A percentile compares a stretch with the other conserved stretches of the same genome.
Evolutionary conservation across 2,797 vertebrate genomes (phyloP).

Genomic region (Onychomys arenicola): DNA sequence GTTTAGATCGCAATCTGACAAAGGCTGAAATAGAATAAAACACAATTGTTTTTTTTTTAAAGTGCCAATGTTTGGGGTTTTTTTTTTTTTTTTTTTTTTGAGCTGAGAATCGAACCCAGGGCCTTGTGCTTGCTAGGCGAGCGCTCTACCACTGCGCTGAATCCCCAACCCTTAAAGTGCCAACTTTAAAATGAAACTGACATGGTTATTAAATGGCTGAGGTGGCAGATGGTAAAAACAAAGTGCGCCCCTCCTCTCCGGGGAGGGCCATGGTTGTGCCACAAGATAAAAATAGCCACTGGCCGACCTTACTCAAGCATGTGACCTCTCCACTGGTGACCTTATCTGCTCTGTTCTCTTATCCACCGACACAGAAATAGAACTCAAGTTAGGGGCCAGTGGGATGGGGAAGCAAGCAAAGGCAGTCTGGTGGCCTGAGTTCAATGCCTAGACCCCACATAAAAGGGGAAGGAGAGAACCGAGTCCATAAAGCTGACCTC

Average conservation of each 20-base stretch:
- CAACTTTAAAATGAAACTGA: slow-evolving; percentile 11
- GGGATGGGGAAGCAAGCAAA: neutral
- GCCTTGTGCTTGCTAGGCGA: too few species aligned
- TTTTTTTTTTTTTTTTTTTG: too few species aligned
- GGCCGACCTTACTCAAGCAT: neutral
- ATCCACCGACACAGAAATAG: slow-evolving; percentile 9
- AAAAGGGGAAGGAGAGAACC: neutral
- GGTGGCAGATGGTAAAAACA: neutral
- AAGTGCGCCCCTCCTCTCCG: neutral
- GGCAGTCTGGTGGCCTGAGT: neutral
- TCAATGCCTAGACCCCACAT: neutral
- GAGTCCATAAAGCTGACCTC: neutral
- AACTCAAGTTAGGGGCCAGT: neutral
- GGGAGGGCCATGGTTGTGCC: neutral
- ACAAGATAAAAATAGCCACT: neutral
- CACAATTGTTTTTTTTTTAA: slow-evolving; percentile 2
- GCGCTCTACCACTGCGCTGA: too few species aligned
- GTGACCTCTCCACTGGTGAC: neutral
- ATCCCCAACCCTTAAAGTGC: too few species aligned
- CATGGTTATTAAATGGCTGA: neutral
- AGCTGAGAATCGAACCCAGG: too few species aligned
- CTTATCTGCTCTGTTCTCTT: slow-evolving; percentile 14
- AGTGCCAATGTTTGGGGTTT: too few species aligned
- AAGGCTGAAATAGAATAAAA: slow-evolving; percentile 26
- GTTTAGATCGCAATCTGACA: slow-evolving; percentile 6